phyloP scores from a whole-genome alignment of 2,113 vertebrate species.

The Sus scrofa region T2T-Sscrofa CM000824.6:77946501-77947000 shows the following conservation, averaged over 20 bases:
- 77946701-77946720: neutral
- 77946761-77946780: neutral
- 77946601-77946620: neutral
- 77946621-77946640: neutral
- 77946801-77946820: neutral
- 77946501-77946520: neutral
- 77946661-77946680: neutral
- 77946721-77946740: neutral
- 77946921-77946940: slow-evolving; percentile 50
- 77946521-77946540: neutral
- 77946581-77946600: neutral
- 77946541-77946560: slow-evolving; percentile 18
- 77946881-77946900: neutral
- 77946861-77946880: neutral
- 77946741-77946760: neutral
- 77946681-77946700: neutral
- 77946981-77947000: slow-evolving; percentile 6
- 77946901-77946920: neutral
- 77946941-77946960: neutral
- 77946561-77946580: neutral
- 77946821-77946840: neutral
- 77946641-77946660: neutral
- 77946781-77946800: neutral
- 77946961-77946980: neutral
- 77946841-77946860: neutral